Percentiles rank a stretch among this genome's conserved stretches.
These are phyloP conservation scores for Limonius californicus DNA, from an alignment of 1,140 invertebrate species.

Conservation along the genomic window DNA sequence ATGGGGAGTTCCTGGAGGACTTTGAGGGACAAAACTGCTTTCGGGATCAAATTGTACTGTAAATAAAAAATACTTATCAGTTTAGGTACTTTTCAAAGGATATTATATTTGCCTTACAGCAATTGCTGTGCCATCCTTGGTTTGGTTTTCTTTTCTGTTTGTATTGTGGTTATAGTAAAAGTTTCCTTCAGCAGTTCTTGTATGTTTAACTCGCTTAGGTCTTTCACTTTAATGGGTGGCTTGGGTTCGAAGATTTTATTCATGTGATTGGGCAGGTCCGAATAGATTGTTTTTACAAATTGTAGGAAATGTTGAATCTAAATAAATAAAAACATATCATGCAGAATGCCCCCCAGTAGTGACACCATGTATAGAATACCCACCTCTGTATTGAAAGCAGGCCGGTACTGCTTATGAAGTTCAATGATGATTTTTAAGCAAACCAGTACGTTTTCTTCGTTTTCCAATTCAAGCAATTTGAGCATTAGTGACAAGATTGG, in stretches of 20 bases:
- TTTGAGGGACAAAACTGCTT: constrained; percentile 87
- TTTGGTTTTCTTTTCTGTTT: constrained; percentile 81
- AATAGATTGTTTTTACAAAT: constrained; percentile 93
- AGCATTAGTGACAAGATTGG: constrained; percentile 86
- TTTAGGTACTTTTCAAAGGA: too few species aligned
- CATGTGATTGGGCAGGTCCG: constrained; percentile 85
- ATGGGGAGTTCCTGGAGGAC: constrained; percentile 95
- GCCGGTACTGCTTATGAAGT: constrained; percentile 91
- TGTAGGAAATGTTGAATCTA: constrained; percentile 90
- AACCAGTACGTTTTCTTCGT: constrained; percentile 96
- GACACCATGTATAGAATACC: too few species aligned
- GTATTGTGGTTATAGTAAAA: constrained; percentile 84
- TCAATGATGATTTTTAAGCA: constrained; percentile 95
- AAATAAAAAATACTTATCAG: too few species aligned
- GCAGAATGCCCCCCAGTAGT: too few species aligned
- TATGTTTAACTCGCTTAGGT: constrained; percentile 86
- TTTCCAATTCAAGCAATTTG: constrained; percentile 87
- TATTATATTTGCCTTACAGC: constrained; percentile 54
- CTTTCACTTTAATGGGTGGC: constrained; percentile 74
- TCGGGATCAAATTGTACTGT: constrained; percentile 90
- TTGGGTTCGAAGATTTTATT: constrained; percentile 92
- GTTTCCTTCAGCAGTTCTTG: constrained; percentile 81
- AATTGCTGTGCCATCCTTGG: constrained; percentile 73
- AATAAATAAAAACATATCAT: constrained; percentile 47
- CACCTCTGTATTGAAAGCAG: constrained; percentile 83